Conservation (phyloP, 2,797 vertebrate genomes). For the Lacerta agilis region DNA sequence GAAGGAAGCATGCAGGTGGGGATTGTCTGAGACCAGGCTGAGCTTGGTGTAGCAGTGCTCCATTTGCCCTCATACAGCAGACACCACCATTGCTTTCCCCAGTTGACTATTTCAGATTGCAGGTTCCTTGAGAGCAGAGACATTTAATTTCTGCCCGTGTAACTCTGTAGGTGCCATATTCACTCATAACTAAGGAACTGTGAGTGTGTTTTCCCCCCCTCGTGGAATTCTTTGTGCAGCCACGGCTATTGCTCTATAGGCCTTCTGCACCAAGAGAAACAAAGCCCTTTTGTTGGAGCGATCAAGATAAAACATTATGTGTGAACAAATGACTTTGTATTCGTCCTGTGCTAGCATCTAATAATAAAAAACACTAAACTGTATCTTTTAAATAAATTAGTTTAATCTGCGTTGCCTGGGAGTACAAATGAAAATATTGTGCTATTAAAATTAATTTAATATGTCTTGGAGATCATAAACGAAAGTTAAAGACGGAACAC, state of each 20-base stretch:
- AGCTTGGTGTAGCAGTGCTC: too few relatives aligned
- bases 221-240: background rate
- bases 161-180: background rate
- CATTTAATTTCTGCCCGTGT: background rate
- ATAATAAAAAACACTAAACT: slow-evolving; percentile 20
- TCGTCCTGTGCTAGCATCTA: background rate
- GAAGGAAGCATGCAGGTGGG: too few relatives aligned
- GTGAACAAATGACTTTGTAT: background rate
- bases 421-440: slow-evolving; percentile 29
- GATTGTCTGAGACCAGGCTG: too few relatives aligned
- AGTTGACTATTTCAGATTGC: background rate
- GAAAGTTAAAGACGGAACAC: slow-evolving; percentile 52
- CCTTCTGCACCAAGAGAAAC: background rate
- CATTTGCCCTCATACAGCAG: background rate
- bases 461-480: slow-evolving; percentile 29
- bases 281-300: background rate
- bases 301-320: background rate
- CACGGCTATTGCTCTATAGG: background rate
- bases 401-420: slow-evolving; percentile 28
- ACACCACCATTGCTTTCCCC: background rate
- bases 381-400: slow-evolving; percentile 21
- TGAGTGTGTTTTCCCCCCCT: background rate
- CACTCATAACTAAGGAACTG: too few relatives aligned
- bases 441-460: slow-evolving; percentile 37
- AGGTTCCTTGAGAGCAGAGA: background rate